These are phyloP conservation scores for Mesaphorura yosii DNA, from an alignment of 1,140 invertebrate species.

Conservation along the genomic window DNA sequence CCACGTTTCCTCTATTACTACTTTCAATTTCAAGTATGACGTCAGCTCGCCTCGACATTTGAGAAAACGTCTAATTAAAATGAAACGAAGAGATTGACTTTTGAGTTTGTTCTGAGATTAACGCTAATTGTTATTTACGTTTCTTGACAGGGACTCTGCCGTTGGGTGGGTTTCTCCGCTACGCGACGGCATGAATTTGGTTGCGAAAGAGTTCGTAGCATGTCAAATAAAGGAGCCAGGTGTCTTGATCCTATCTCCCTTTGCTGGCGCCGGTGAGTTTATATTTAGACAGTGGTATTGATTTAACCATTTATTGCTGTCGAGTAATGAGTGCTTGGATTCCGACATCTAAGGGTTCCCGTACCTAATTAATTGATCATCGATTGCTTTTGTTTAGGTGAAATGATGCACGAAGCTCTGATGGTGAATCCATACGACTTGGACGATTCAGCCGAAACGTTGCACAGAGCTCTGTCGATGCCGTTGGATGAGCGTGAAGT, in stretches of 20 bases:
- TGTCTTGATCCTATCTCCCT: conserved; percentile 76
- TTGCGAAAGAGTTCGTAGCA: conserved; percentile 85
- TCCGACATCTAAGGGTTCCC: not conserved
- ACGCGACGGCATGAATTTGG: conserved; percentile 84
- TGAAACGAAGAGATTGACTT: too few relatives aligned
- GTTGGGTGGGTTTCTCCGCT: conserved; percentile 76
- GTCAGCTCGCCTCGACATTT: too few relatives aligned
- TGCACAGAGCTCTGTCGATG: conserved; percentile 78
- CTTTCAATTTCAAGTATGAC: not conserved
- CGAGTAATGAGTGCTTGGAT: not conserved
- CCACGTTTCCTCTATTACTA: too few relatives aligned
- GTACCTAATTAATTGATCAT: not conserved
- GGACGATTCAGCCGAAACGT: conserved; percentile 70
- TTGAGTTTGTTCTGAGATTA: not conserved
- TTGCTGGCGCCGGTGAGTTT: conserved; percentile 59
- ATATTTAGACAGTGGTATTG: not conserved
- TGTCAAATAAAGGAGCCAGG: conserved; percentile 78
- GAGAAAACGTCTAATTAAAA: too few relatives aligned
- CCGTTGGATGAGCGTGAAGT: conserved; percentile 73
- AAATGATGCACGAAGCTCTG: conserved; percentile 81
- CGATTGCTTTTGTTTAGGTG: conserved; percentile 43
- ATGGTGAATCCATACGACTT: conserved; percentile 84
- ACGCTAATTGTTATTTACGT: not conserved
- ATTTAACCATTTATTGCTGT: too few relatives aligned
- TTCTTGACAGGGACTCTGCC: conserved; percentile 59